These are phyloP conservation scores for Schizopygopsis malacanthus DNA, from an alignment of 2,797 vertebrate genomes.

Conservation along the genomic window DNA sequence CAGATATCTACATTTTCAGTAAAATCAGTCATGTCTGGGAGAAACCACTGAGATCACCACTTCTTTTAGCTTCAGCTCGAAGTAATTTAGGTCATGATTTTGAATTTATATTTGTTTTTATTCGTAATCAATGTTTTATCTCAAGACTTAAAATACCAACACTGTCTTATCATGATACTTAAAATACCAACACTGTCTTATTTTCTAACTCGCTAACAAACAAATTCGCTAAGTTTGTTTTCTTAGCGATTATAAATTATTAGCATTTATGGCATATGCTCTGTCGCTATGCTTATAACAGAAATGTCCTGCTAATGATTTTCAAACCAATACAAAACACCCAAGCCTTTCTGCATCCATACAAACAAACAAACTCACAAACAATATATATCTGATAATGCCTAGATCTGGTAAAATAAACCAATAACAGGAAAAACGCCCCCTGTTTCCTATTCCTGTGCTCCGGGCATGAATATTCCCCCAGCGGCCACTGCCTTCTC, in stretches of 20 bases:
- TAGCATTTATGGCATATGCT: not conserved
- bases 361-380: constrained; percentile 15
- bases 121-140: not conserved
- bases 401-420: constrained; percentile 56
- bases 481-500: constrained; percentile 42
- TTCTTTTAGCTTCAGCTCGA: not conserved
- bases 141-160: not conserved
- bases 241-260: not conserved
- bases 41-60: not conserved
- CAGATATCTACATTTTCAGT: not conserved
- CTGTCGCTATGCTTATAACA: not conserved
- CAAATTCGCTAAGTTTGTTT: not conserved
- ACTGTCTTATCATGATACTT: not conserved
- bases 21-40: not conserved
- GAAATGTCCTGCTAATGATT: not conserved
- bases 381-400: constrained; percentile 37
- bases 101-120: not conserved
- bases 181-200: not conserved
- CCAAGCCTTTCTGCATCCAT: not conserved
- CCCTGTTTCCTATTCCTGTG: constrained; percentile 55
- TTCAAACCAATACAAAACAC: constrained; percentile 11
- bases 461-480: constrained; percentile 56
- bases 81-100: not conserved
- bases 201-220: too few relatives aligned
- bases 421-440: constrained; percentile 49